Base-by-base conservation (phyloP, 2,888 invertebrate species). In the Sisyra nigra region DNA sequence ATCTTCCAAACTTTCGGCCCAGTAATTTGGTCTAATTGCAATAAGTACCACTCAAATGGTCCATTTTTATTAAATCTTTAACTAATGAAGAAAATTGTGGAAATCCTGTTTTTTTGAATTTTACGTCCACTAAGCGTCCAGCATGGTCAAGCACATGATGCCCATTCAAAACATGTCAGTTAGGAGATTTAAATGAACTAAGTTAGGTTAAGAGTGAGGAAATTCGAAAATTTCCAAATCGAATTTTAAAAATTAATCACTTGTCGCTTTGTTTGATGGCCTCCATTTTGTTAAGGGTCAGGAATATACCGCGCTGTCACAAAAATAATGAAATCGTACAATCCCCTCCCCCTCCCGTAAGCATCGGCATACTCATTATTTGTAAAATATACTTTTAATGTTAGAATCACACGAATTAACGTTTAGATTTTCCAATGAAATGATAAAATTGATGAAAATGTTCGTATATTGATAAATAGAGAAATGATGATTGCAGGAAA, bases 221-320 rank as follows among this genome's bases (percentile, higher is more conserved):
- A 24, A 24, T 24, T 24, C 7, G 7, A 3, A 24, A 24, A 24
- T 5, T 34, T 15, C 8, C 15, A 34, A 34, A 34, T 38, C 11
- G 18, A 38, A 18, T 18, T 38, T 38, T n/a, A 17, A 38, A 18
- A 72, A 24, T 24, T 24, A 24, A 24, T 24, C 24, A 24, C 24
- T 24, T 24, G 24, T 24, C 71, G 74, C 75, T 76, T 76, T 76
- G 75, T 76, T 76, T 74, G 74, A 72, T 70, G 73, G 74, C 76
- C 74, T 74, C 77, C 77, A 77, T 77, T 76, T 77, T 77, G 76
- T 76, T 73, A 75, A 74, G 76, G 75, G 76, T 75, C 75, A 72
- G 72, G 63, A 68, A 71, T 71, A 71, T 72, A 72, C 71, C 66
- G 61, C 62, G 61, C 66, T 65, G 64, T 64, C 64, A 65, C 63